Percentiles rank a stretch among this genome's conserved stretches.
Conservation (phyloP, 1,140 invertebrate genomes). For the Trigoniulus corallinus region DNA sequence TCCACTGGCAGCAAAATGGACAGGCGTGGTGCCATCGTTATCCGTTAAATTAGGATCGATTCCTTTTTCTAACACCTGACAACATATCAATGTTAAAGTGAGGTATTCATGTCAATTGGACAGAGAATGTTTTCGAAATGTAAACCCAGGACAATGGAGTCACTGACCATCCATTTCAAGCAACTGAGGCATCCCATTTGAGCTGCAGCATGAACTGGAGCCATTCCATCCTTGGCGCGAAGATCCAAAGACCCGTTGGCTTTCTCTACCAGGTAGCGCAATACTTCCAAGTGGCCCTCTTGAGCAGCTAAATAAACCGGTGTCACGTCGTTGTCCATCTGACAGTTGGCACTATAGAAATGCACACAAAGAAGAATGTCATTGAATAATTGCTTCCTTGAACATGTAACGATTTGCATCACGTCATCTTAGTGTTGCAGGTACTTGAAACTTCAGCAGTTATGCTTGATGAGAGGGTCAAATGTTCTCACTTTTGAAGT, state of each 20-base stretch:
- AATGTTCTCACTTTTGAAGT: too few relatives aligned
- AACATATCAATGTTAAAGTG: background rate
- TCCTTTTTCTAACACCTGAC: conserved; percentile 57
- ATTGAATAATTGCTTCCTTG: too few relatives aligned
- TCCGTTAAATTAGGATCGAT: conserved; percentile 65
- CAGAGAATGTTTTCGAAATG: background rate
- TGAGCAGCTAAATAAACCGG: conserved; percentile 76
- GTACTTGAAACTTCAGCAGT: too few relatives aligned
- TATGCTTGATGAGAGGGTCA: too few relatives aligned
- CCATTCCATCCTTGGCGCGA: conserved; percentile 72
- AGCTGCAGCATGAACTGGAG: conserved; percentile 66
- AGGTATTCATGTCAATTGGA: background rate
- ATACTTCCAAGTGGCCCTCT: conserved; percentile 65
- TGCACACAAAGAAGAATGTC: background rate
- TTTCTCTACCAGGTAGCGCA: conserved; percentile 61
- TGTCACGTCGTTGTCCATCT: conserved; percentile 77
- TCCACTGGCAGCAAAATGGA: conserved; percentile 49
- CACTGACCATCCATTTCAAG: conserved; percentile 76
- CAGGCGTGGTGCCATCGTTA: conserved; percentile 59
- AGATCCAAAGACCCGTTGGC: conserved; percentile 56
- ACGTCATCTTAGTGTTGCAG: too few relatives aligned
- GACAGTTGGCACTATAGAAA: conserved; percentile 51
- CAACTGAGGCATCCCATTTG: conserved; percentile 72
- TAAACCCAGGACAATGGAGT: background rate
- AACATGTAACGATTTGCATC: too few relatives aligned